Evolutionary conservation across 1,140 invertebrate genomes (phyloP), one percentile per base, ranked within the genome.

Genomic region (Dolichoris vasculosae): DNA sequence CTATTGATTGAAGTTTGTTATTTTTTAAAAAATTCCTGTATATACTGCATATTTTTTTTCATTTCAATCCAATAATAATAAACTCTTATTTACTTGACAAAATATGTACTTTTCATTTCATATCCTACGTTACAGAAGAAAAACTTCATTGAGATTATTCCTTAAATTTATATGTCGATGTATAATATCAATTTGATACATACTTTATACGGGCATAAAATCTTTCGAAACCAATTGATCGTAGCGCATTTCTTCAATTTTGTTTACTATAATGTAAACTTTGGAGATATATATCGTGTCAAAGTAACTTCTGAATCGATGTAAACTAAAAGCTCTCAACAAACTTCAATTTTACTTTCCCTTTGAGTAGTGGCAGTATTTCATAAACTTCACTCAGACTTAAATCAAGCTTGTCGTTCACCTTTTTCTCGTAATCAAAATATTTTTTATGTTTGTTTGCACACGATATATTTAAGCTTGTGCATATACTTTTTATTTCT

Each of bases 251-350:
- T 73, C 67, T 77, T 46, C 43, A 83, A 11, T 83, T 77, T 63
- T 73, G 71, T 83, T 83, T 63, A 83, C 55, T 38, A 55, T 67
- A 77, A 64, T 77, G 55, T n/a, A 35, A 46, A 48, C n/a, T 26
- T 46, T 11, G 46, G 7, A 78, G 76, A 83, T 71, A 71, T 59
- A 55, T 76, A 79, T n/a, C 23, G 8, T 77, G 51, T 85, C 63
- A 85, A 85, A 85, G 77, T 73, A 67, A 85, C 64, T 85, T 63
- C 7, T 23, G 67, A 80, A 85, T 85, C 8, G 77, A 80, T 80
- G 77, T 80, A 85, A 73, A 85, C 77, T 59, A 80, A 75, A 43
- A 80, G 64, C 77, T 85, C 63, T 85, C 51, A 48, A 32, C 67
- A 79, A 85, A 85, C 67, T 85, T 79, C 76, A 51, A 71, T 71